phyloP scores from a whole-genome alignment of 2,113 vertebrate genomes.

The Rutilus rutilus region DNA sequence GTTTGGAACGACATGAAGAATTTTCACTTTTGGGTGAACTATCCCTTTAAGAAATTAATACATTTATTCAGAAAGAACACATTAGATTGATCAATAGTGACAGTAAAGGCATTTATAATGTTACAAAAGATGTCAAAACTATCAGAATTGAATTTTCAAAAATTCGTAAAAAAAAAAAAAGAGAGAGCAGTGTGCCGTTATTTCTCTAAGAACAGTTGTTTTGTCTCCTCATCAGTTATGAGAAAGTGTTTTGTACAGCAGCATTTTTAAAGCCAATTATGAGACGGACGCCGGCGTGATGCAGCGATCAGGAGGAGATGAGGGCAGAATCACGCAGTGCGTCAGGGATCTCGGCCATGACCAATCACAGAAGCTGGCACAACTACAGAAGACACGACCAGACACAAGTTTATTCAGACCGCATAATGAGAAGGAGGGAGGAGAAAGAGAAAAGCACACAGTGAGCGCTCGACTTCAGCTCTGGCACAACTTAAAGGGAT shows the following conservation, averaged over 20 bases:
- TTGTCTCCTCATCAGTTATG: not conserved
- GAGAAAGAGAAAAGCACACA: not conserved
- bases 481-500: not conserved
- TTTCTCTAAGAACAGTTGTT: not conserved
- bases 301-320: conserved; percentile 27
- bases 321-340: not conserved
- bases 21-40: no score
- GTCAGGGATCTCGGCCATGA: not conserved
- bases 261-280: not conserved
- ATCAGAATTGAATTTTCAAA: not conserved
- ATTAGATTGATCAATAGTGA: not conserved
- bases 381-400: conserved; percentile 37
- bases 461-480: not conserved
- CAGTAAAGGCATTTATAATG: not conserved
- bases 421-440: conserved; percentile 11
- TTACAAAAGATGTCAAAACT: not conserved
- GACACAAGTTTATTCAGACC: conserved; percentile 14
- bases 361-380: conserved; percentile 37
- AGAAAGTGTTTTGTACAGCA: conserved; percentile 14
- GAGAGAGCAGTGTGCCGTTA: not conserved
- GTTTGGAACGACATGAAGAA: no score
- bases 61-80: not conserved
- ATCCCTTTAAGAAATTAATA: not conserved
- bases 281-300: not conserved
- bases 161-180: not conserved